These are phyloP conservation scores for Ranitomeya imitator DNA, from an alignment of 2,113 vertebrate species.

Conservation along the genomic window DNA sequence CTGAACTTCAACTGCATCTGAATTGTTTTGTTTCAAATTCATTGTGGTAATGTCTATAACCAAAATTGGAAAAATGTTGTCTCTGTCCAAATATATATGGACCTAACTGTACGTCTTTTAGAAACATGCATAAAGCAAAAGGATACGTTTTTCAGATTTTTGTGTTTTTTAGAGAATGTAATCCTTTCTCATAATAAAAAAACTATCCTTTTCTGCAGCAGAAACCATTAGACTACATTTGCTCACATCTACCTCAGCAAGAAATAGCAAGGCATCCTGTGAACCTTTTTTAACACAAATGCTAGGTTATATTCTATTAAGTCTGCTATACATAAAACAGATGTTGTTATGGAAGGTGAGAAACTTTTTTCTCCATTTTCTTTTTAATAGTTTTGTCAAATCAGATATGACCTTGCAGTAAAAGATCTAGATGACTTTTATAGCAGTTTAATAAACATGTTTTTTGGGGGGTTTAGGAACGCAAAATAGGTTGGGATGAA, in stretches of 20 bases:
- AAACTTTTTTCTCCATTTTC: not conserved
- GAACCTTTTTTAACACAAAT: not conserved
- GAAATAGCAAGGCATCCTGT: not conserved
- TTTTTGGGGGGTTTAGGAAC: constrained; percentile 20
- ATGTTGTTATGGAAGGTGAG: constrained; percentile 21
- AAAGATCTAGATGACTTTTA: constrained; percentile 10
- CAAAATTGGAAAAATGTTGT: too few relatives aligned
- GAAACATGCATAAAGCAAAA: not conserved
- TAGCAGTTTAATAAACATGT: constrained; percentile 10
- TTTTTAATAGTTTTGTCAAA: not conserved
- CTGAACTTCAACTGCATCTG: too few relatives aligned
- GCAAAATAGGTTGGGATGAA: constrained; percentile 33
- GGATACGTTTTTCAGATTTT: not conserved
- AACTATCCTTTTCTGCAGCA: not conserved
- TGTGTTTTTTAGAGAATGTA: not conserved
- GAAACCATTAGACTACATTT: not conserved
- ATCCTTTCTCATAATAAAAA: not conserved
- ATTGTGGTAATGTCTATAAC: too few relatives aligned
- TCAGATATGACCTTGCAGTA: constrained; percentile 35
- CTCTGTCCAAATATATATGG: too few relatives aligned
- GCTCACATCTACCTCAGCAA: not conserved
- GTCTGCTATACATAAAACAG: constrained; percentile 29
- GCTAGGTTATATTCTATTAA: constrained; percentile 17
- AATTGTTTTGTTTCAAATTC: too few relatives aligned
- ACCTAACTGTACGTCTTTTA: too few relatives aligned